A percentile compares a stretch with the other conserved stretches of the same genome.
These are phyloP conservation scores for Caradrina kadenii DNA, from an alignment of 2,888 invertebrate species.

Conservation along the genomic window DNA sequence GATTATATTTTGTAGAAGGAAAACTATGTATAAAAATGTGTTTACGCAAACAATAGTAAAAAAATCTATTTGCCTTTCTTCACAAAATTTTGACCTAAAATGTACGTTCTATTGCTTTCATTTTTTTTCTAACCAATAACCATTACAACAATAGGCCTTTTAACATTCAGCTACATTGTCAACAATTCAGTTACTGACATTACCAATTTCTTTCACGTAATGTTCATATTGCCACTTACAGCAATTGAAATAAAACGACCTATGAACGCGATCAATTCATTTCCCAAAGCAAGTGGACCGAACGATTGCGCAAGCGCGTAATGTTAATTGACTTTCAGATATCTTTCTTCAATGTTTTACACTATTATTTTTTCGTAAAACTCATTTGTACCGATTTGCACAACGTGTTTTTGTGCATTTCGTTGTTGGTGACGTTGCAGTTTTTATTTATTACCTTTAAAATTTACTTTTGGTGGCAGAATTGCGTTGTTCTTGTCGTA, in stretches of 20 bases:
- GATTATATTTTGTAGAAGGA: background rate
- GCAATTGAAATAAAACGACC: slow-evolving; percentile 24
- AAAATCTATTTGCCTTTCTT: background rate
- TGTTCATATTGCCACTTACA: slow-evolving; percentile 23
- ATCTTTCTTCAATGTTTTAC: slow-evolving; percentile 57
- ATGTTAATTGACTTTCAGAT: slow-evolving; percentile 62
- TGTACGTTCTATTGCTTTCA: slow-evolving; percentile 5
- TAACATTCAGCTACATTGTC: slow-evolving; percentile 17
- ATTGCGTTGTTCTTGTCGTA: slow-evolving; percentile 58
- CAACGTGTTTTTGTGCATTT: slow-evolving; percentile 60
- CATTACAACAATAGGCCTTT: slow-evolving; percentile 31
- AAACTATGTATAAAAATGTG: background rate
- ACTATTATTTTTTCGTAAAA: slow-evolving; percentile 58
- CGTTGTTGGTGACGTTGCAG: slow-evolving; percentile 32
- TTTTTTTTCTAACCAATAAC: slow-evolving; percentile 11
- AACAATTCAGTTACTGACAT: slow-evolving; percentile 14
- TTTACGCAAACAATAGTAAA: background rate
- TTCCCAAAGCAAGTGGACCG: slow-evolving; percentile 55
- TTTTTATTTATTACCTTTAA: slow-evolving; percentile 51
- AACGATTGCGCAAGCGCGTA: slow-evolving; percentile 54
- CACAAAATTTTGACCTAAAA: slow-evolving; percentile 4
- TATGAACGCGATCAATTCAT: slow-evolving; percentile 48
- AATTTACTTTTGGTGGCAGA: slow-evolving; percentile 46
- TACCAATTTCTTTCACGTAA: slow-evolving; percentile 26
- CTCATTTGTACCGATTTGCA: slow-evolving; percentile 67